These are phyloP conservation scores for Sminthopsis crassicaudata DNA, from an alignment of 2,113 vertebrate genomes.

Conservation along the genomic window DNA sequence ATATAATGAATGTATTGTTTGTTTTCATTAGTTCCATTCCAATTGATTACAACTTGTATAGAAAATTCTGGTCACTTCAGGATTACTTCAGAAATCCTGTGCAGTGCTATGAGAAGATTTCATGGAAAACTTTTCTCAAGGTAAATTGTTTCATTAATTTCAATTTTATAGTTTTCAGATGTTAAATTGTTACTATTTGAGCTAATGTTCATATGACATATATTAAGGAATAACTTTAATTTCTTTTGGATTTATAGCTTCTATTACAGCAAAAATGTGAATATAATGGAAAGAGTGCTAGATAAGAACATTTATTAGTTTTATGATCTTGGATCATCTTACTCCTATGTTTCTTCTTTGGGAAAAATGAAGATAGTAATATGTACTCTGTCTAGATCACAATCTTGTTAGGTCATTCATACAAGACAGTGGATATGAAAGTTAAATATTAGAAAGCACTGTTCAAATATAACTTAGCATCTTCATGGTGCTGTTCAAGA, in stretches of 20 bases:
- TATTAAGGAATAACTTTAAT: constrained; percentile 42
- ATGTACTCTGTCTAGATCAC: background rate
- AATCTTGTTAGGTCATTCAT: background rate
- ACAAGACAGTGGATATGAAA: background rate
- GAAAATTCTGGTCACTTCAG: constrained; percentile 99
- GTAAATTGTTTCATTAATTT: constrained; percentile 81
- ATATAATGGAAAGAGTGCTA: background rate
- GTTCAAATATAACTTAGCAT: background rate
- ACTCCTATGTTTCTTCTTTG: background rate
- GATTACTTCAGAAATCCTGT: constrained; percentile 98
- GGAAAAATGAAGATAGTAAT: background rate
- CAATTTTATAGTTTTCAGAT: constrained; percentile 19
- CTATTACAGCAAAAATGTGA: background rate
- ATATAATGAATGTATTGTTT: constrained; percentile 53
- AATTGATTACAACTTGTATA: constrained; percentile 99
- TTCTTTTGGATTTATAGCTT: constrained; percentile 47
- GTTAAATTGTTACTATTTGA: constrained; percentile 44
- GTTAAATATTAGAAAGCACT: background rate
- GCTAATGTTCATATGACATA: background rate
- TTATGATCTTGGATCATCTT: background rate
- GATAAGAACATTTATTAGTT: background rate
- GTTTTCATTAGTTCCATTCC: constrained; percentile 91
- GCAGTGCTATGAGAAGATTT: constrained; percentile 97
- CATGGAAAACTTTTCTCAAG: constrained; percentile 98
- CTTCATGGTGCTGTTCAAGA: background rate